Evolutionary conservation across 2,888 invertebrate genomes (phyloP).

Genomic region (Drosophila prolongata): DNA sequence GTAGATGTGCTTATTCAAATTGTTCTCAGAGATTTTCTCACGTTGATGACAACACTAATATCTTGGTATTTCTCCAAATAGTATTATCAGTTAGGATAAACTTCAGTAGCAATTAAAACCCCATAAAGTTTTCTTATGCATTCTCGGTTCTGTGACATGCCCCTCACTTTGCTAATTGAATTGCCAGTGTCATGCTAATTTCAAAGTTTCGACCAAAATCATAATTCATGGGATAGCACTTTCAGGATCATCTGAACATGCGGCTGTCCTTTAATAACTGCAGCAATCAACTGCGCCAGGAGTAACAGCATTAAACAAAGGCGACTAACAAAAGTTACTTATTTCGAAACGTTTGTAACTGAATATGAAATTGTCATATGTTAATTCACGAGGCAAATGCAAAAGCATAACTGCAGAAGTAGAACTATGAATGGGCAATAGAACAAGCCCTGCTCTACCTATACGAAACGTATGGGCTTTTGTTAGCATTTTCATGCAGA

Average conservation of each 20-base stretch:
- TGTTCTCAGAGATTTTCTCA: slow-evolving; percentile 51
- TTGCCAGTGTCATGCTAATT: slow-evolving; percentile 51
- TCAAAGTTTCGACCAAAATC: slow-evolving; percentile 25
- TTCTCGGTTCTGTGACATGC: background rate
- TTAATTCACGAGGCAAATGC: slow-evolving; percentile 42
- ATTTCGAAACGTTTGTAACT: slow-evolving; percentile 48
- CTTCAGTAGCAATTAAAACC: slow-evolving; percentile 35
- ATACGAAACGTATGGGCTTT: slow-evolving; percentile 52
- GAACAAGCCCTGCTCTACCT: slow-evolving; percentile 36
- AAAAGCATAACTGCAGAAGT: slow-evolving; percentile 30
- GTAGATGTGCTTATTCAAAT: slow-evolving; percentile 4
- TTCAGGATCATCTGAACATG: slow-evolving; percentile 7
- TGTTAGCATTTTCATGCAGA: slow-evolving; percentile 73
- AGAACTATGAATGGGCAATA: slow-evolving; percentile 36
- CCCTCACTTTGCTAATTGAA: slow-evolving; percentile 38
- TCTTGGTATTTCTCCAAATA: too few relatives aligned
- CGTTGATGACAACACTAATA: slow-evolving; percentile 21
- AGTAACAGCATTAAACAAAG: slow-evolving; percentile 33
- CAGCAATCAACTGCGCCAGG: slow-evolving; percentile 11
- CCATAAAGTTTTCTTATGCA: slow-evolving; percentile 17
- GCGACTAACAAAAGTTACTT: slow-evolving; percentile 37
- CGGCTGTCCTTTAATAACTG: slow-evolving; percentile 14
- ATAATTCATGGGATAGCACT: slow-evolving; percentile 40
- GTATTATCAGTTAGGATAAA: background rate
- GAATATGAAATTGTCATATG: slow-evolving; percentile 48